Conservation (phyloP, 2,113 vertebrate genomes). For the Caretta caretta region DNA sequence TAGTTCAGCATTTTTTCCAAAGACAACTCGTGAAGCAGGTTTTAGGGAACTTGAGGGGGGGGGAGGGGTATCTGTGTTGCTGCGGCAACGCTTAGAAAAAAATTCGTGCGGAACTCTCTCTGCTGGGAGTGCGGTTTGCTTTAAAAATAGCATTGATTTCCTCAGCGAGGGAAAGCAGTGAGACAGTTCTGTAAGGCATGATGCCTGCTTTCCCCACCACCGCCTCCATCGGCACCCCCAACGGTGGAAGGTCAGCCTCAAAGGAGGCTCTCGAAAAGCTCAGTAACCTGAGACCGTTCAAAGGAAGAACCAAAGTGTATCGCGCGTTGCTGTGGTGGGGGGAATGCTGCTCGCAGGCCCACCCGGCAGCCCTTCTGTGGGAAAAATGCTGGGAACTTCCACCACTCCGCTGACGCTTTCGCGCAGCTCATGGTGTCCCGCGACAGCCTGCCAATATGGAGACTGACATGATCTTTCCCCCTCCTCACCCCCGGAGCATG, state of each 20-base stretch:
- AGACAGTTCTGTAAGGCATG: constrained; percentile 31
- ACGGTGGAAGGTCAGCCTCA: constrained; percentile 41
- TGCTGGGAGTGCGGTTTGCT: constrained; percentile 41
- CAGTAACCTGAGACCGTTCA: constrained; percentile 14
- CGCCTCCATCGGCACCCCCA: neutral
- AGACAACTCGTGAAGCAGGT: constrained; percentile 56
- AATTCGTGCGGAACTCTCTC: constrained; percentile 34
- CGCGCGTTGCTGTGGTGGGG: neutral
- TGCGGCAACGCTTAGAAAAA: constrained; percentile 66
- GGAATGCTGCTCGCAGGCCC: neutral
- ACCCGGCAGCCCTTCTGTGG: neutral
- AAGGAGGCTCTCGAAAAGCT: constrained; percentile 34
- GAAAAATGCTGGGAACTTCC: constrained; percentile 20
- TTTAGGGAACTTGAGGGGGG: constrained; percentile 56
- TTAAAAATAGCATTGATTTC: constrained; percentile 68
- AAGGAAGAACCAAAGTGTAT: neutral
- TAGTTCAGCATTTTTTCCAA: constrained; percentile 27
- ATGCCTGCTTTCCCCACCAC: constrained; percentile 14
- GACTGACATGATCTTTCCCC: neutral
- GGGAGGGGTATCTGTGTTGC: constrained; percentile 68
- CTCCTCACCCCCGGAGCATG: neutral
- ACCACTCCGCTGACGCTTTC: neutral
- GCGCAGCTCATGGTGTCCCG: neutral
- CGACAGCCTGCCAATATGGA: neutral
- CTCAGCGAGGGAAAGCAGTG: constrained; percentile 3